Percentiles rank a stretch among this genome's conserved stretches.
phyloP scores from a whole-genome alignment of 2,797 vertebrate genomes.

The Poecilia wingei region DNA sequence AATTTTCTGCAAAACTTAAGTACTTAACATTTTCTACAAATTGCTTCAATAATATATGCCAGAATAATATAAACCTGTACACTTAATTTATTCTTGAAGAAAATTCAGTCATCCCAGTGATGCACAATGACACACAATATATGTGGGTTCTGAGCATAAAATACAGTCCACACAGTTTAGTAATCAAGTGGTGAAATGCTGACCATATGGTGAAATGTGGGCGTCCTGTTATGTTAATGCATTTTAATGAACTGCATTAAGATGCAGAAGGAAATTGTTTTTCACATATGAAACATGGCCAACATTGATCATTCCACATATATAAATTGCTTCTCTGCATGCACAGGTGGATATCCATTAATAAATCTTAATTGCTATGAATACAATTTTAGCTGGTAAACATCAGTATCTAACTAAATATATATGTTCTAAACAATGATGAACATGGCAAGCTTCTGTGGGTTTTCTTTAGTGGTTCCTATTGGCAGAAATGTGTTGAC shows the following conservation, averaged over 20 bases:
- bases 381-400: background rate
- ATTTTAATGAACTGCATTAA: conserved; percentile 47
- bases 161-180: conserved; percentile 41
- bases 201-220: conserved; percentile 56
- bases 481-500: background rate
- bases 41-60: background rate
- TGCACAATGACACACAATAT: conserved; percentile 31
- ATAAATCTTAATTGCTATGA: background rate
- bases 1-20: background rate
- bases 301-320: conserved; percentile 25
- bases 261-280: conserved; percentile 23
- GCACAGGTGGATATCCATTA: conserved; percentile 3
- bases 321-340: background rate
- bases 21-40: conserved; percentile 16
- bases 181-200: conserved; percentile 40
- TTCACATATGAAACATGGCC: conserved; percentile 7
- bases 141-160: conserved; percentile 33
- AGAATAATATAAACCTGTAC: conserved; percentile 10
- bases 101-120: conserved; percentile 19
- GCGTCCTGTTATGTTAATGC: conserved; percentile 40
- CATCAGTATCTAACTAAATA: background rate
- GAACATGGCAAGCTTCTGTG: background rate
- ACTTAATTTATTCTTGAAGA: conserved; percentile 43
- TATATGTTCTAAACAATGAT: background rate
- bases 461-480: background rate